Evolutionary conservation across 1,140 invertebrate species (phyloP).

Genomic region (Panagrolaimus sp.): DNA sequence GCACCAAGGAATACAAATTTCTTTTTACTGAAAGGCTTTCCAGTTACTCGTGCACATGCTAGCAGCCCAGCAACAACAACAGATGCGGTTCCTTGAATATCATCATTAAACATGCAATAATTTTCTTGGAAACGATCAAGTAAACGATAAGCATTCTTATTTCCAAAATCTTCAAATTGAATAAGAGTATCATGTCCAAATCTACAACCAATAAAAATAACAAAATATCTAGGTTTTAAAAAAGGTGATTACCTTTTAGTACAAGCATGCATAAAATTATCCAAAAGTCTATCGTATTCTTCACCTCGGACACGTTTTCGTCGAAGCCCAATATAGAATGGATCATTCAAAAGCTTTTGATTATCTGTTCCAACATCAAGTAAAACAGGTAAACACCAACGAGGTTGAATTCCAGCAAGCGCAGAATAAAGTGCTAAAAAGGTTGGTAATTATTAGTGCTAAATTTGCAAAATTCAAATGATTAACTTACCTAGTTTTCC

Average conservation of each 20-base stretch:
- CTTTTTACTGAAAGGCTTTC: conserved; percentile 73
- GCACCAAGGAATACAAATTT: conserved; percentile 84
- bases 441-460: too few species aligned
- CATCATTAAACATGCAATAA: conserved; percentile 93
- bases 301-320: conserved; percentile 77
- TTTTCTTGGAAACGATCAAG: conserved; percentile 77
- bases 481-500: conserved; percentile 62
- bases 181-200: conserved; percentile 62
- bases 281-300: conserved; percentile 87
- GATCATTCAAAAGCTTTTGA: conserved; percentile 80
- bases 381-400: conserved; percentile 82
- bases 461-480: too few species aligned
- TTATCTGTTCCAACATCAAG: conserved; percentile 89
- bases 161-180: conserved; percentile 93
- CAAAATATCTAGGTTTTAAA: conserved; percentile 28
- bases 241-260: conserved; percentile 68
- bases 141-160: conserved; percentile 83
- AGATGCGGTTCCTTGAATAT: conserved; percentile 89
- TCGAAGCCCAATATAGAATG: conserved; percentile 85
- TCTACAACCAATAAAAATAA: conserved; percentile 33
- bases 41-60: conserved; percentile 74
- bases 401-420: conserved; percentile 83
- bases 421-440: conserved; percentile 85
- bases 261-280: conserved; percentile 95
- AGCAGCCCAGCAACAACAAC: conserved; percentile 84